Evolutionary conservation across 2,888 invertebrate species (phyloP).

Genomic region (Orgyia antiqua): DNA sequence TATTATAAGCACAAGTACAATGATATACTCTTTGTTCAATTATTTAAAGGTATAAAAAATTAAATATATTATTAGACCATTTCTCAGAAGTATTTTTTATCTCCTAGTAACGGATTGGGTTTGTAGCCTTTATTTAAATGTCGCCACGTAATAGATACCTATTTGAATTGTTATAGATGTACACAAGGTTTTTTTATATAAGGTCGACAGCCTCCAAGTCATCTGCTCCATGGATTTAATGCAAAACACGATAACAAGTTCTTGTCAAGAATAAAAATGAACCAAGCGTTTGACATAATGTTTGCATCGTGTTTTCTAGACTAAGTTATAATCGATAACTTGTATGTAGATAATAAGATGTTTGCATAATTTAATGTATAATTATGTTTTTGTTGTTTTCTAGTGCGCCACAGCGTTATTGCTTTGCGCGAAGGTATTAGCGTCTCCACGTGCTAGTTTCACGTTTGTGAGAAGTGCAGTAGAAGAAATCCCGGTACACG

Average conservation of each 20-base stretch:
- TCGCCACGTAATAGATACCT: slow-evolving; percentile 52
- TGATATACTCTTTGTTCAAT: too few relatives aligned
- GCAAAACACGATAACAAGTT: slow-evolving; percentile 42
- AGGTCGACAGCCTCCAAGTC: slow-evolving; percentile 53
- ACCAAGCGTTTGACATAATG: slow-evolving; percentile 10
- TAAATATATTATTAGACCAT: too few relatives aligned
- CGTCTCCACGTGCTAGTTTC: slow-evolving; percentile 48
- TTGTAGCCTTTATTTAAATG: slow-evolving; percentile 39
- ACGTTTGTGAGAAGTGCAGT: slow-evolving; percentile 55
- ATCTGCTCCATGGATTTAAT: slow-evolving; percentile 54
- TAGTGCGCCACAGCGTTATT: slow-evolving; percentile 45
- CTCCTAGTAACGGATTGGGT: too few relatives aligned
- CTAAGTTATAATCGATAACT: not conserved
- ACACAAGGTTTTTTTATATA: slow-evolving; percentile 44
- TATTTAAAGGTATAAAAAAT: too few relatives aligned
- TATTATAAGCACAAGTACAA: too few relatives aligned
- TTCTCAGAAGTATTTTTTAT: too few relatives aligned
- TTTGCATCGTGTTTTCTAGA: not conserved
- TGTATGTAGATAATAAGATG: too few relatives aligned
- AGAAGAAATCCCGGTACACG: slow-evolving; percentile 61
- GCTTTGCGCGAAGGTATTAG: slow-evolving; percentile 41
- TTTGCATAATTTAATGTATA: not conserved
- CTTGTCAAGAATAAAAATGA: slow-evolving; percentile 27
- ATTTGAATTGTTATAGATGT: slow-evolving; percentile 50
- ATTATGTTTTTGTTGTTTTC: slow-evolving; percentile 14